Evolutionary conservation across 92 coral and sea anemone genomes (phyloP).

Genomic region (Epizoanthus scotinus): DNA sequence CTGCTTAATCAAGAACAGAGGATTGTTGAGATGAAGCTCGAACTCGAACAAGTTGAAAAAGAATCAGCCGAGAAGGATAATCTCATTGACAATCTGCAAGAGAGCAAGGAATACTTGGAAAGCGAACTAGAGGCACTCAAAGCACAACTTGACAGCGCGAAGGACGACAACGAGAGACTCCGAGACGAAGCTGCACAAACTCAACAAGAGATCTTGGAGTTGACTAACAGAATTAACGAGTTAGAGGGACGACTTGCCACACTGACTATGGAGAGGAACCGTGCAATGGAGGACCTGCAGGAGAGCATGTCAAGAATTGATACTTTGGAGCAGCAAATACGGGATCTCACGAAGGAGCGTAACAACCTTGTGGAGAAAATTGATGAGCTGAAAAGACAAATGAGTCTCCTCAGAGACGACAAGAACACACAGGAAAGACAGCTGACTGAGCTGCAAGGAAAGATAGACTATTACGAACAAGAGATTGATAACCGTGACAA

Average conservation of each 20-base stretch:
- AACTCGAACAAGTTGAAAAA: slow-evolving; percentile 72
- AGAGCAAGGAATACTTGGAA: slow-evolving; percentile 75
- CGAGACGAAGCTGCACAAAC: slow-evolving; percentile 62
- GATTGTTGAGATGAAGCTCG: slow-evolving; percentile 78
- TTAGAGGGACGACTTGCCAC: slow-evolving; percentile 80
- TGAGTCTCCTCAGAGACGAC: slow-evolving; percentile 75
- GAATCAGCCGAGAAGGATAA: slow-evolving; percentile 81
- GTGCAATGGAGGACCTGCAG: slow-evolving; percentile 85
- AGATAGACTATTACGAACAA: slow-evolving; percentile 71
- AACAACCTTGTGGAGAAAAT: slow-evolving; percentile 78
- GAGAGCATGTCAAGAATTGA: slow-evolving; percentile 68
- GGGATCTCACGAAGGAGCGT: slow-evolving; percentile 78
- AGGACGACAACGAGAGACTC: slow-evolving; percentile 73
- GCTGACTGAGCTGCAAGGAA: slow-evolving; percentile 85
- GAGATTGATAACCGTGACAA: slow-evolving; percentile 89
- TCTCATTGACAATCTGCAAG: slow-evolving; percentile 65
- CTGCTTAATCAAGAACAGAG: slow-evolving; percentile 73
- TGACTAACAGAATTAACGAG: slow-evolving; percentile 78
- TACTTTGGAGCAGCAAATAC: slow-evolving; percentile 79
- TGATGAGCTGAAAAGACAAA: slow-evolving; percentile 77
- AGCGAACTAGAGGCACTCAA: slow-evolving; percentile 76
- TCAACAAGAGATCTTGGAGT: slow-evolving; percentile 75
- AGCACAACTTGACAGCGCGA: slow-evolving; percentile 57
- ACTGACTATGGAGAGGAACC: slow-evolving; percentile 79
- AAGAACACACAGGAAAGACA: slow-evolving; percentile 79